Percentiles rank a stretch among this genome's conserved stretches.
Conservation (phyloP, 2,888 invertebrate species). For the Tipula lateralis region DNA sequence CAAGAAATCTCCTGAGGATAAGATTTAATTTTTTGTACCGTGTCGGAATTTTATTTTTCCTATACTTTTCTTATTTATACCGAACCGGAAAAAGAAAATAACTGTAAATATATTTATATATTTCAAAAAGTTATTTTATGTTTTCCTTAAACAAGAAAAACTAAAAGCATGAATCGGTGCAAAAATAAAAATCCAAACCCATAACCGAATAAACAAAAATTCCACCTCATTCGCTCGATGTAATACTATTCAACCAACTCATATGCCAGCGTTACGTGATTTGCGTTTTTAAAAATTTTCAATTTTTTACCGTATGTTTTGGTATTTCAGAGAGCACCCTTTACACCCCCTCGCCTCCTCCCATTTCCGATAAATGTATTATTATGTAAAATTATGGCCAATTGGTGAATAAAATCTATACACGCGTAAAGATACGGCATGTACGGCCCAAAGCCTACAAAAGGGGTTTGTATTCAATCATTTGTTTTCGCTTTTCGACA, state of each 20-base stretch:
- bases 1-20: not conserved
- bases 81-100: not conserved
- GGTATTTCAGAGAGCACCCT: not conserved
- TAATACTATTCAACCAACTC: not conserved
- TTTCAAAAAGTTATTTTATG: not conserved
- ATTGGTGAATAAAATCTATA: not conserved
- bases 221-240: not conserved
- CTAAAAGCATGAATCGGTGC: conserved; percentile 1
- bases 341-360: not conserved
- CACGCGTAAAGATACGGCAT: too few relatives aligned
- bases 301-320: not conserved
- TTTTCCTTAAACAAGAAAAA: not conserved
- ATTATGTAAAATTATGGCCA: not conserved
- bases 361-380: not conserved
- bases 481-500: not conserved
- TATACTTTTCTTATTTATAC: not conserved
- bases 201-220: not conserved
- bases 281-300: not conserved
- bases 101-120: not conserved
- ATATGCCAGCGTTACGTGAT: not conserved
- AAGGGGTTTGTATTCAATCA: not conserved
- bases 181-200: not conserved
- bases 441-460: not conserved
- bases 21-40: not conserved
- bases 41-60: not conserved